Evolutionary conservation across 2,888 invertebrate species (phyloP).

Genomic region (Brenthis hecate): DNA sequence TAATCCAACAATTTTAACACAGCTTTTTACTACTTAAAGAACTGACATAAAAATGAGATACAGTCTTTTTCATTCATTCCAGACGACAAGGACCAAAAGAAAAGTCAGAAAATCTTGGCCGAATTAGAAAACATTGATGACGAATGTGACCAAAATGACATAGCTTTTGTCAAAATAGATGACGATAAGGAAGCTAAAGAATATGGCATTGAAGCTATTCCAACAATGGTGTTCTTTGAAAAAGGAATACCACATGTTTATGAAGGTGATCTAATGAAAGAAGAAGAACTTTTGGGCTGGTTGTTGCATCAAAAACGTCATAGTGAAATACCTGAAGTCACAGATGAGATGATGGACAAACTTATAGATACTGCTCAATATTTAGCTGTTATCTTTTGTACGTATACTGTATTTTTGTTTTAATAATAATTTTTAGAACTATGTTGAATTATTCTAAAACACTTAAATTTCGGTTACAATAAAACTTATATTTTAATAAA

Average conservation of each 20-base stretch:
- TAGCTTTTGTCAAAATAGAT: slow-evolving; percentile 95
- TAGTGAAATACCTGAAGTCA: slow-evolving; percentile 95
- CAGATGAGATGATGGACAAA: slow-evolving; percentile 96
- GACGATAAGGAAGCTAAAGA: slow-evolving; percentile 94
- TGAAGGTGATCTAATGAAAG: slow-evolving; percentile 93
- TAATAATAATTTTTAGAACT: too few relatives aligned
- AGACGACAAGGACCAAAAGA: slow-evolving; percentile 96
- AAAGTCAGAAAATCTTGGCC: slow-evolving; percentile 91
- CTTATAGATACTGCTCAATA: slow-evolving; percentile 90
- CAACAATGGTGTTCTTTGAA: slow-evolving; percentile 90
- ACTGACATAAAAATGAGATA: slow-evolving; percentile 80
- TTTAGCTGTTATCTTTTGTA: slow-evolving; percentile 95
- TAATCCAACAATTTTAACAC: slow-evolving; percentile 43
- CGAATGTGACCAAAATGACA: slow-evolving; percentile 95
- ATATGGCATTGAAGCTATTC: slow-evolving; percentile 92
- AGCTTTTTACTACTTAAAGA: slow-evolving; percentile 60
- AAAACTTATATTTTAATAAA: background rate
- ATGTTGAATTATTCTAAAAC: too few relatives aligned
- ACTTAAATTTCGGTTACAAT: background rate
- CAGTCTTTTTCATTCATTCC: slow-evolving; percentile 66
- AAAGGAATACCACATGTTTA: slow-evolving; percentile 88
- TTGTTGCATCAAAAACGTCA: slow-evolving; percentile 94
- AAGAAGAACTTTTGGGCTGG: slow-evolving; percentile 95
- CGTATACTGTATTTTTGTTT: slow-evolving; percentile 63
- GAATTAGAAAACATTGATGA: slow-evolving; percentile 97